Evolutionary conservation across 2,888 invertebrate genomes (phyloP), one percentile per base, ranked within the genome.

Genomic region (Andrena haemorrhoa): DNA sequence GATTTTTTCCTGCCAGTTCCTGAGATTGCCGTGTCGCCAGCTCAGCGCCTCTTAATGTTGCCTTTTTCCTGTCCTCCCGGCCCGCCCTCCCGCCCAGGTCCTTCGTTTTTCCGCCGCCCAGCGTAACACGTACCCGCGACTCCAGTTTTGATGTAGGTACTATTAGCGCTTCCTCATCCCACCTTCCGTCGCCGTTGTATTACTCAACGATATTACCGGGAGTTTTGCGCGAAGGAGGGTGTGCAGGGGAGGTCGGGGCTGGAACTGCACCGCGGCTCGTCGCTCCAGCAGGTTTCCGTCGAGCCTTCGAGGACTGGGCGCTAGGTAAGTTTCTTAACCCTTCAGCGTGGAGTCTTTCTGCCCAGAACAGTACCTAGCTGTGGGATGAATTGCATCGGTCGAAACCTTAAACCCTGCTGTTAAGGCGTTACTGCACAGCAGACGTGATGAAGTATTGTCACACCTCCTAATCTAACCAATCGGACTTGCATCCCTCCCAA

Each of bases 21-120:
- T 88, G 90, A 91, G 91, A 91, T 91, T 91, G 90, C 91, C 90
- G 90, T 91, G 91, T 90, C 91, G 90, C 90, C 86, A 90, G 89
- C 91, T 91, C 91, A 91, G 91, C 91, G 91, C 89, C 90, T 91
- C 91, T 91, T 91, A 91, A 91, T 91, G 91, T 90, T 90, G 79
- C 82, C 88, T 91, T 90, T 91, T 91, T 91, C 84, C 84, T 78
- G 80, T 74, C 77, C 65, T 71, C 66, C 51, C 79, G 51, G 47
- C 56, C 60, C 23, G 20, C 60, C 64, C 35, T 47, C 0, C 1
- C 33, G 12, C 1, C 26, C 33, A 10, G 41, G 10, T 2, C 41
- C 20, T 35, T 66, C 66, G 64, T 66, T 72, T 81, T 76, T 76
- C 64, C 68, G 35, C 23, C 56, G 41, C 12, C 56, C 23, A 51